These are phyloP conservation scores for Neoitamus cyanurus DNA, from an alignment of 2,888 invertebrate species.

Conservation along the genomic window DNA sequence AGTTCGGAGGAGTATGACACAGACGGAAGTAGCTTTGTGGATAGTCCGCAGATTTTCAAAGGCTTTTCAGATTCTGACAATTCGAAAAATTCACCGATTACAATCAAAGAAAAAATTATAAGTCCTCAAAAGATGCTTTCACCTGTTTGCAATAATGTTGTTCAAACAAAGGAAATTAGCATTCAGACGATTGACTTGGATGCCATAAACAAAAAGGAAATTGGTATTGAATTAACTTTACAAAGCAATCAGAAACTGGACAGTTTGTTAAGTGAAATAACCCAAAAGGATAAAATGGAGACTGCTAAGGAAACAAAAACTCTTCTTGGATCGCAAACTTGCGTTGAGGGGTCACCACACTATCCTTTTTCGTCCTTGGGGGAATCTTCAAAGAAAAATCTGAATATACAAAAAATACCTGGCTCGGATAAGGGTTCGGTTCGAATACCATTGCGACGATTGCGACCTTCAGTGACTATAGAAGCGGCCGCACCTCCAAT, in stretches of 20 bases:
- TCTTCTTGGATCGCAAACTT: background rate
- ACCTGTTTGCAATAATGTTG: background rate
- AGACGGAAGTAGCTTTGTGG: slow-evolving; percentile 22
- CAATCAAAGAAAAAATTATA: slow-evolving; percentile 10
- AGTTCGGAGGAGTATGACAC: slow-evolving; percentile 24
- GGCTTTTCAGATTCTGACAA: slow-evolving; percentile 48
- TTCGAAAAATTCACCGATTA: slow-evolving; percentile 2
- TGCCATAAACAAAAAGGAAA: background rate
- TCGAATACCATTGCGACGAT: background rate
- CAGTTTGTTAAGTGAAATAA: background rate
- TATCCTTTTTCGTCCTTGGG: background rate
- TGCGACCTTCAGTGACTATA: background rate
- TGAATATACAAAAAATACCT: background rate
- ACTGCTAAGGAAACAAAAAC: background rate
- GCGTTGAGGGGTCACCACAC: background rate
- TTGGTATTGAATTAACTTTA: background rate
- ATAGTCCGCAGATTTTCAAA: slow-evolving; percentile 47
- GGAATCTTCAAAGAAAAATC: background rate
- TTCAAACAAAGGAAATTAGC: slow-evolving; percentile 11
- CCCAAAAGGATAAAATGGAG: background rate
- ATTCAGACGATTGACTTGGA: background rate
- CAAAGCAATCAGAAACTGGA: background rate
- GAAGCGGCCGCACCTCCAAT: background rate
- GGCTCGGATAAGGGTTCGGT: background rate
- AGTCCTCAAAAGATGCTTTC: background rate